Conservation (phyloP, 2,797 vertebrate genomes). For the Xyrichtys novacula region DNA sequence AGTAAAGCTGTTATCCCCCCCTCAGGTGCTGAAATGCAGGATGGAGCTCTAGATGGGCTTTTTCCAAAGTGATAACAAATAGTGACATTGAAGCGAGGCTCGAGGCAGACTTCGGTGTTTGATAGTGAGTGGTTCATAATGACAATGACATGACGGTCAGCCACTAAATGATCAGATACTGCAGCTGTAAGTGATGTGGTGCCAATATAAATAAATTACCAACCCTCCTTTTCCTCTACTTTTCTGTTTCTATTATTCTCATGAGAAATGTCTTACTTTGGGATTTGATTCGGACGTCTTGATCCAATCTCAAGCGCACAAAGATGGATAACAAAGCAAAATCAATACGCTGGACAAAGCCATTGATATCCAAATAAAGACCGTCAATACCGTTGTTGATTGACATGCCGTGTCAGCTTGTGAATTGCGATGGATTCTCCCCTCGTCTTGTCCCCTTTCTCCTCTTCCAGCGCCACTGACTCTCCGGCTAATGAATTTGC, state of each 20-base stretch:
- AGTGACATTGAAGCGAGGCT: conserved; percentile 45
- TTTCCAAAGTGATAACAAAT: conserved; percentile 50
- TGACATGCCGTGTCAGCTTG: conserved; percentile 48
- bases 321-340: conserved; percentile 58
- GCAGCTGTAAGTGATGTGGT: not conserved
- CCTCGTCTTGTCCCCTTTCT: conserved; percentile 2
- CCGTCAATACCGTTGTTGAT: conserved; percentile 64
- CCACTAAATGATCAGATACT: not conserved
- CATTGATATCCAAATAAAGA: conserved; percentile 72
- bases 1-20: conserved; percentile 58
- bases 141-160: not conserved
- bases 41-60: conserved; percentile 47
- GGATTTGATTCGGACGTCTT: conserved; percentile 12
- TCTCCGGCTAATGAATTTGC: conserved; percentile 73
- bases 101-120: conserved; percentile 52
- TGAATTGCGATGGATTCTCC: conserved; percentile 57
- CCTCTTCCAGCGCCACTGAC: conserved; percentile 47
- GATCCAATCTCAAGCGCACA: conserved; percentile 26
- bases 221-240: not conserved
- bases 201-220: not conserved
- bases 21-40: conserved; percentile 45
- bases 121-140: conserved; percentile 37
- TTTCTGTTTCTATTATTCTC: not conserved
- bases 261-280: not conserved
- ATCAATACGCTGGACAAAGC: conserved; percentile 62